These are phyloP conservation scores for Melanotus villosus DNA, from an alignment of 2,888 invertebrate genomes.

Conservation along the genomic window DNA sequence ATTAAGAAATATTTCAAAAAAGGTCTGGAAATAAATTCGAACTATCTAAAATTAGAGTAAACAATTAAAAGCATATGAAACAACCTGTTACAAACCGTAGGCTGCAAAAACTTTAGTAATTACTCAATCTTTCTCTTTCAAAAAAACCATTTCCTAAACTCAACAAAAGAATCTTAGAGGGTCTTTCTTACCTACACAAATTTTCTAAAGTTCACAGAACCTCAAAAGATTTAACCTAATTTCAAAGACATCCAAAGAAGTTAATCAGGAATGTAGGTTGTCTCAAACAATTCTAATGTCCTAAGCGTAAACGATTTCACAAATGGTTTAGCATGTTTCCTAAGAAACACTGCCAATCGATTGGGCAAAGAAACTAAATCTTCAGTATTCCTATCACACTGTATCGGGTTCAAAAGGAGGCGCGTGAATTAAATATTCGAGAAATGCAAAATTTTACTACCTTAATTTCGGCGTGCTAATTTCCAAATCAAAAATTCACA, in stretches of 20 bases:
- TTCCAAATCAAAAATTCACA: slow-evolving; percentile 17
- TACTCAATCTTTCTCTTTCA: too few species aligned
- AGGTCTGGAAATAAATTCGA: too few species aligned
- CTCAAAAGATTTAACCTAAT: background rate
- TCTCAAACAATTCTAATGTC: background rate
- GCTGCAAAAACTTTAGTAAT: too few species aligned
- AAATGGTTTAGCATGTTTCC: background rate
- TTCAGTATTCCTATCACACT: too few species aligned
- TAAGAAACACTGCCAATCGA: too few species aligned
- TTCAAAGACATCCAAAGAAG: background rate
- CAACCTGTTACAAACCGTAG: too few species aligned
- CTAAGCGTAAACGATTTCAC: background rate
- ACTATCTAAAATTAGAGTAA: too few species aligned
- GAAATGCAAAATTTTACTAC: background rate
- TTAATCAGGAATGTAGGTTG: background rate
- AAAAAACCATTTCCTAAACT: too few species aligned
- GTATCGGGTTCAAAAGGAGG: background rate
- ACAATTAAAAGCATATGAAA: too few species aligned
- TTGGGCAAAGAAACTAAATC: too few species aligned
- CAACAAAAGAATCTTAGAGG: too few species aligned
- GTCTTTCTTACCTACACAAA: background rate
- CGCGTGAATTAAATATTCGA: background rate
- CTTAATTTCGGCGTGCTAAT: background rate
- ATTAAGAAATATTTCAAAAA: too few species aligned
- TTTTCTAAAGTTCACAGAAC: background rate